Evolutionary conservation across 2,888 invertebrate genomes (phyloP).

Genomic region (Rhingia rostrata): DNA sequence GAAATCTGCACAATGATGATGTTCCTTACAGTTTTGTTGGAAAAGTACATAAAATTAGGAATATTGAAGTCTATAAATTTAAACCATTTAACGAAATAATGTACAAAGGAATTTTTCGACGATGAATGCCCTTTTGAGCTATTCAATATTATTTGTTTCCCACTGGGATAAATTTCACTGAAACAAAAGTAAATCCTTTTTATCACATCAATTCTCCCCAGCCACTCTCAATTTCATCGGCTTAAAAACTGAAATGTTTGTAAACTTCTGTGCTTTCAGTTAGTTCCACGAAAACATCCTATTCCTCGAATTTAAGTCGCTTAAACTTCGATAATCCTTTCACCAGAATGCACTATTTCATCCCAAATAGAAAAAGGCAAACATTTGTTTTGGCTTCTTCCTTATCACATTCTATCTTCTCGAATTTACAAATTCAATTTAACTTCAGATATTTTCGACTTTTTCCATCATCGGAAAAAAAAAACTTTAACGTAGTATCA

Average conservation of each 20-base stretch:
- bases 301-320: slow-evolving; percentile 37
- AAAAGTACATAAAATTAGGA: too few relatives aligned
- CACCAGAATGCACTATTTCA: slow-evolving; percentile 44
- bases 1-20: too few relatives aligned
- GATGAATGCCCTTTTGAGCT: too few relatives aligned
- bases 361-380: slow-evolving; percentile 31
- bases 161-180: slow-evolving; percentile 3
- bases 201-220: slow-evolving; percentile 10
- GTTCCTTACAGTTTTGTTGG: too few relatives aligned
- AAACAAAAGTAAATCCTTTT: slow-evolving; percentile 11
- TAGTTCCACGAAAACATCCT: slow-evolving; percentile 16
- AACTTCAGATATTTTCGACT: slow-evolving; percentile 68
- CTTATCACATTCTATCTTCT: slow-evolving; percentile 52
- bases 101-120: too few relatives aligned
- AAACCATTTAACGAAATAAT: too few relatives aligned
- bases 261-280: slow-evolving; percentile 46
- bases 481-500: slow-evolving; percentile 41
- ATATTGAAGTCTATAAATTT: too few relatives aligned
- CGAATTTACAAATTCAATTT: slow-evolving; percentile 72
- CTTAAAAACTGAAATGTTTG: slow-evolving; percentile 56
- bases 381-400: slow-evolving; percentile 27
- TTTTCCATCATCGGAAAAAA: slow-evolving; percentile 67
- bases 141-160: background rate
- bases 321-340: slow-evolving; percentile 61
- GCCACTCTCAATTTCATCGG: slow-evolving; percentile 43